These are phyloP conservation scores for Tupaia chinensis DNA, from an alignment of 2,113 vertebrate species.

Conservation along the genomic window DNA sequence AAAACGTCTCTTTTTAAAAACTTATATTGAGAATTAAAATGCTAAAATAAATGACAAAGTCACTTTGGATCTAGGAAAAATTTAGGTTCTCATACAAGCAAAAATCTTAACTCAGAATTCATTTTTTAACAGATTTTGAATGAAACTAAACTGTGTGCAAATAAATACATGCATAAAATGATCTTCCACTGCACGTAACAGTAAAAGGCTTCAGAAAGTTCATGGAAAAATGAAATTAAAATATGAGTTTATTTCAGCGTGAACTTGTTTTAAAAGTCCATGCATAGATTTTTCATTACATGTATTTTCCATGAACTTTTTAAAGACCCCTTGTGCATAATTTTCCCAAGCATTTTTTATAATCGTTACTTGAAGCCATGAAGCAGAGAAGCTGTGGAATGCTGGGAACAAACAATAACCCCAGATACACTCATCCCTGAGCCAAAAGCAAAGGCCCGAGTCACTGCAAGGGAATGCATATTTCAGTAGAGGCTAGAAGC, in stretches of 20 bases:
- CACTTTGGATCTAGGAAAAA: neutral
- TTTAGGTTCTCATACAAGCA: neutral
- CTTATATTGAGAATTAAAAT: neutral
- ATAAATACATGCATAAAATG: neutral
- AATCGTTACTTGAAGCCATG: neutral
- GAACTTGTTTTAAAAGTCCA: no score
- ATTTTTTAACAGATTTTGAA: neutral
- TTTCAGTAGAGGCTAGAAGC: neutral
- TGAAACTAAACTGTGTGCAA: neutral
- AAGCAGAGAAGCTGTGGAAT: neutral
- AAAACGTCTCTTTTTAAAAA: neutral
- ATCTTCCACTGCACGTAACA: neutral
- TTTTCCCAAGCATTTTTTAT: conserved; percentile 24
- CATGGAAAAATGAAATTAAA: no score
- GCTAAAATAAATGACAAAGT: neutral
- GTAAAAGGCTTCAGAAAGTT: no score
- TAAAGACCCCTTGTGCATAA: neutral
- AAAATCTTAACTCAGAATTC: neutral
- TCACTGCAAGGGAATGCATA: neutral
- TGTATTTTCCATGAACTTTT: no score
- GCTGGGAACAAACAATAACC: neutral
- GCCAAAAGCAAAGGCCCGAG: neutral
- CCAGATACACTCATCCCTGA: neutral
- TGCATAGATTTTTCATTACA: no score
- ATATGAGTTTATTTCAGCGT: no score